phyloP scores from a whole-genome alignment of 1,140 invertebrate species.

The Drosophila willistoni region DNA sequence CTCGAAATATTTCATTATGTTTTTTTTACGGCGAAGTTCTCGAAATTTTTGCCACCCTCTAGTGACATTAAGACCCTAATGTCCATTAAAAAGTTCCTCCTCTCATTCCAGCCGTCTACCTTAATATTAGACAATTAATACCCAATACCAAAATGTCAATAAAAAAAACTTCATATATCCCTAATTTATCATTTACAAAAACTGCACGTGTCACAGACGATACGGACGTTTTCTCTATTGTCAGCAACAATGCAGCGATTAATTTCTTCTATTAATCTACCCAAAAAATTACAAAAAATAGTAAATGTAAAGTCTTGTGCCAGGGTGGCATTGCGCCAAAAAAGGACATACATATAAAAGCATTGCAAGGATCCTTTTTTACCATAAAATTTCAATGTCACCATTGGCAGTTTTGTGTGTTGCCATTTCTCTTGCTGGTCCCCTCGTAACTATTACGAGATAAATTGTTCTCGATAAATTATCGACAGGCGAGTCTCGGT shows the following conservation, averaged over 20 bases:
- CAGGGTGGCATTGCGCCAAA: conserved; percentile 8
- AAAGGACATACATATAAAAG: conserved; percentile 27
- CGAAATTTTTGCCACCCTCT: too few species aligned
- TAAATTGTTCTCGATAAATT: conserved; percentile 77
- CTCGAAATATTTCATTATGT: too few species aligned
- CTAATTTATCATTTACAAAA: conserved; percentile 66
- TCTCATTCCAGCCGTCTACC: not conserved
- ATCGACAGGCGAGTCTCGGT: conserved; percentile 61
- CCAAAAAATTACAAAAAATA: not conserved
- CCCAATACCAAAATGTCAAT: conserved; percentile 64
- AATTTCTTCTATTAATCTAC: conserved; percentile 73
- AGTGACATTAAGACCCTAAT: too few species aligned
- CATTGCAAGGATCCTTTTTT: conserved; percentile 46
- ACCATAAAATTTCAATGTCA: conserved; percentile 77
- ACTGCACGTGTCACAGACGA: conserved; percentile 61
- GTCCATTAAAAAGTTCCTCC: conserved; percentile 5
- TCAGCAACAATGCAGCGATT: conserved; percentile 53
- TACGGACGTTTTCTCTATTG: conserved; percentile 39
- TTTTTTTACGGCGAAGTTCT: too few species aligned
- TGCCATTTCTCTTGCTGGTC: conserved; percentile 40
- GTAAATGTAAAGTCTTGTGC: not conserved
- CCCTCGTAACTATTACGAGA: conserved; percentile 68
- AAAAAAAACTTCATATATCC: conserved; percentile 58
- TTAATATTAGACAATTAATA: conserved; percentile 63
- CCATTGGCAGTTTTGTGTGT: conserved; percentile 45